Conservation (phyloP, 2,113 vertebrate species). For the Stercorarius parasiticus region DNA sequence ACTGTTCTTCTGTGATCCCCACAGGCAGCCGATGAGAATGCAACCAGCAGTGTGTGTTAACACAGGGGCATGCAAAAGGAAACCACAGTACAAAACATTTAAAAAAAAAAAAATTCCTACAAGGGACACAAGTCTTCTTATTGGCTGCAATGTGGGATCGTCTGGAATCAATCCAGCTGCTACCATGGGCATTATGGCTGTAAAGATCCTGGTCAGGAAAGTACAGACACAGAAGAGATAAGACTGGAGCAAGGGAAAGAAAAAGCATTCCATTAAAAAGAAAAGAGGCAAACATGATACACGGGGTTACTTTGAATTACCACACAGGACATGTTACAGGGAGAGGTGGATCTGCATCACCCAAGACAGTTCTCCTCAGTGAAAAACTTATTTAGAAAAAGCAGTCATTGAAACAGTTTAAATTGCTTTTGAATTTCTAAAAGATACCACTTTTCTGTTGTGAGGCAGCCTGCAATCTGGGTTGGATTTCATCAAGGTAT, state of each 20-base stretch:
- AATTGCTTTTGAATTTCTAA: constrained; percentile 6
- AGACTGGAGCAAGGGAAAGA: constrained; percentile 48
- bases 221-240: constrained; percentile 76
- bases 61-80: constrained; percentile 55
- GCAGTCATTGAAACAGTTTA: neutral
- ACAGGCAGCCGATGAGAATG: constrained; percentile 83
- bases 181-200: constrained; percentile 99
- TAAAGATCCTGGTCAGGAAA: constrained; percentile 95
- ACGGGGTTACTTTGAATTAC: neutral
- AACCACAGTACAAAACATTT: constrained; percentile 55
- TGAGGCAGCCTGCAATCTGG: constrained; percentile 17
- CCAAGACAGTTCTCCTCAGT: constrained; percentile 40
- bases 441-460: constrained; percentile 63
- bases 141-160: constrained; percentile 97
- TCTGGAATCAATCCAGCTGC: constrained; percentile 96
- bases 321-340: constrained; percentile 3
- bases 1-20: constrained; percentile 38
- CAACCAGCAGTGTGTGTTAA: constrained; percentile 56
- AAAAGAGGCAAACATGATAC: constrained; percentile 8
- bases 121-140: constrained; percentile 91
- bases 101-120: constrained; percentile 80
- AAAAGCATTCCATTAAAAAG: constrained; percentile 43
- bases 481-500: neutral
- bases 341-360: constrained; percentile 51
- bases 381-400: neutral